Conservation (phyloP, 1,140 invertebrate genomes). For the Aphidius ervi region DNA sequence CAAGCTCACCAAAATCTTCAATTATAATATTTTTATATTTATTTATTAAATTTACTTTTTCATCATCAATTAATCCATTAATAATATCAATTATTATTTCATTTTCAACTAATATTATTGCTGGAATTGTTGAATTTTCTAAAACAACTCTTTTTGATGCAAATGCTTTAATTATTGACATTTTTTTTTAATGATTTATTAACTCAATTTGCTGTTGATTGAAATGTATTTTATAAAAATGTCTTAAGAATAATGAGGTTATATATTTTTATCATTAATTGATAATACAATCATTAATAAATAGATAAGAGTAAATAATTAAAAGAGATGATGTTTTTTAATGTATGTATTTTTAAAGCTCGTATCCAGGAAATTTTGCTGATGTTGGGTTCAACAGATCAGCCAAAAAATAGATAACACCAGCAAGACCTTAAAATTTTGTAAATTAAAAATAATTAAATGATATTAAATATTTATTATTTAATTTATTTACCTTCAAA, state of each 20-base stretch:
- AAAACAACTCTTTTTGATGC: conserved; percentile 28
- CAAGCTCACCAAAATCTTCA: conserved; percentile 56
- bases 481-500: conserved; percentile 69
- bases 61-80: conserved; percentile 14
- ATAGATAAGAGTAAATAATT: neutral
- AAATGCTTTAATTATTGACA: conserved; percentile 19
- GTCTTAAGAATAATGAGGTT: too few relatives aligned
- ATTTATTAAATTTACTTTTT: neutral
- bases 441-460: neutral
- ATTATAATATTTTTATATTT: conserved; percentile 25
- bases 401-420: conserved; percentile 66
- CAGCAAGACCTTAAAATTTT: conserved; percentile 53
- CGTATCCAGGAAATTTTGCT: conserved; percentile 66
- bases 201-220: too few relatives aligned
- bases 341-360: conserved; percentile 30
- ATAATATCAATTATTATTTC: conserved; percentile 29
- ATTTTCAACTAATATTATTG: conserved; percentile 27
- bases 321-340: too few relatives aligned
- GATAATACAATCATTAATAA: neutral
- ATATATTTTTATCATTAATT: neutral
- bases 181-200: neutral
- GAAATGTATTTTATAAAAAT: too few relatives aligned
- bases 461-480: neutral
- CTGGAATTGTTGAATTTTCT: conserved; percentile 23
- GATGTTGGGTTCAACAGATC: conserved; percentile 60